A percentile compares a stretch with the other conserved stretches of the same genome.
These are phyloP conservation scores for Tamias sibiricus DNA, from an alignment of 2,113 vertebrate species.

Conservation along the genomic window DNA sequence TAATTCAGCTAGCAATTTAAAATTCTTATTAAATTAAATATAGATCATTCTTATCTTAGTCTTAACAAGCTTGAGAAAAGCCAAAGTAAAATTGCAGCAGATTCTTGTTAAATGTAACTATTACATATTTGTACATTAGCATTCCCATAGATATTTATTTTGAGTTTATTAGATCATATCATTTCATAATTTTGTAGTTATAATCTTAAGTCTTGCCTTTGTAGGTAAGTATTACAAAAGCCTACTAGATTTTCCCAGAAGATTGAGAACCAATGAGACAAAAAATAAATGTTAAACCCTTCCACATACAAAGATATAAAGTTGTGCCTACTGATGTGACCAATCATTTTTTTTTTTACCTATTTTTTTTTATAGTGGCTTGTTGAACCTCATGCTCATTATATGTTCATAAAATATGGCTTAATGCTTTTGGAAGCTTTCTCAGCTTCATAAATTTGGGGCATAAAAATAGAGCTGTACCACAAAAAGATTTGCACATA, in stretches of 20 bases:
- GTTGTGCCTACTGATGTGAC: neutral
- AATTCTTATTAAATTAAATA: neutral
- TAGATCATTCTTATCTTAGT: neutral
- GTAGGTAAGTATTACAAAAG: neutral
- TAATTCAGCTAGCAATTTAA: neutral
- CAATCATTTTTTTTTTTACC: neutral
- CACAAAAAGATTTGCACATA: constrained; percentile 56
- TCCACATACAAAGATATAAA: neutral
- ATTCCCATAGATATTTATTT: neutral
- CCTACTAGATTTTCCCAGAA: constrained; percentile 7
- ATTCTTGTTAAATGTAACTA: neutral
- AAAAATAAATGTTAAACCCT: constrained; percentile 35
- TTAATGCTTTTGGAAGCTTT: constrained; percentile 24
- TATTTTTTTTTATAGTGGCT: neutral
- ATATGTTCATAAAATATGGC: constrained; percentile 45
- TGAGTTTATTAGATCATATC: neutral
- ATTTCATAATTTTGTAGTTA: neutral
- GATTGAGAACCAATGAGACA: neutral
- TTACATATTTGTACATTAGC: neutral
- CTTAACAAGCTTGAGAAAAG: neutral
- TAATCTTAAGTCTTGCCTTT: neutral
- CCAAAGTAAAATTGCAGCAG: neutral
- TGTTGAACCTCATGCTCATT: neutral
- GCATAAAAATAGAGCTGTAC: constrained; percentile 39
- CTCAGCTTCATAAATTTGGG: constrained; percentile 23